Conservation (phyloP, 2,888 invertebrate species). For the Rambutsinella grinnellia region DNA sequence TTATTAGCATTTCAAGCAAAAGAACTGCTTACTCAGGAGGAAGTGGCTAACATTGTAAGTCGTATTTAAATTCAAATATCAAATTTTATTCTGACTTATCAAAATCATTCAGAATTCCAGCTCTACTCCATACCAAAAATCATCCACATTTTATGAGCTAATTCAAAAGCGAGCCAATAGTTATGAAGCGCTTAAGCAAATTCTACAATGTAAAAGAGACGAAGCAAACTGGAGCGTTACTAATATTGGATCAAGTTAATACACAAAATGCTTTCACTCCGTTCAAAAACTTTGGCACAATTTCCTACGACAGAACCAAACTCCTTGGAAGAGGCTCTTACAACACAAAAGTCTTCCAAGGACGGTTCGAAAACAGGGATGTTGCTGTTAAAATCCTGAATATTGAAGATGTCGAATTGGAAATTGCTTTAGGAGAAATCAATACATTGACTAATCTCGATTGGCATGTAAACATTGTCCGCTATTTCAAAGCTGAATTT, state of each 20-base stretch:
- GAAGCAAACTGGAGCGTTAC: background rate
- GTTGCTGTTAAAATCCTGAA: background rate
- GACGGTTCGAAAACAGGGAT: background rate
- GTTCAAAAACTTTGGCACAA: background rate
- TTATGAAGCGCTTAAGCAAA: too few relatives aligned
- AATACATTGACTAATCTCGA: background rate
- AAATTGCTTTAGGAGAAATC: background rate
- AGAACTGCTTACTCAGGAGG: too few relatives aligned
- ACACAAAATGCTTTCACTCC: background rate
- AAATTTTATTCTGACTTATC: too few relatives aligned
- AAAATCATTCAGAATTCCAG: too few relatives aligned
- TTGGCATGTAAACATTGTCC: background rate
- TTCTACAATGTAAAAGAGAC: background rate
- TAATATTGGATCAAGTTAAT: background rate
- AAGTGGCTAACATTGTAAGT: too few relatives aligned
- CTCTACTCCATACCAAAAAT: too few relatives aligned
- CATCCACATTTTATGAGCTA: too few relatives aligned
- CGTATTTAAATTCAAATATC: too few relatives aligned
- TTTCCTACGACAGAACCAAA: background rate
- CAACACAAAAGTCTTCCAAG: background rate
- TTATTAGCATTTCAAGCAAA: too few relatives aligned
- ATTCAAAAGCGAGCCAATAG: too few relatives aligned
- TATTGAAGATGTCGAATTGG: background rate
- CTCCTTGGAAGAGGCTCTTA: too few relatives aligned
- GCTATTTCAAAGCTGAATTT: background rate